Percentiles rank a stretch among this genome's conserved stretches.
Conservation (phyloP, 2,113 vertebrate genomes). For the Suncus etruscus region DNA sequence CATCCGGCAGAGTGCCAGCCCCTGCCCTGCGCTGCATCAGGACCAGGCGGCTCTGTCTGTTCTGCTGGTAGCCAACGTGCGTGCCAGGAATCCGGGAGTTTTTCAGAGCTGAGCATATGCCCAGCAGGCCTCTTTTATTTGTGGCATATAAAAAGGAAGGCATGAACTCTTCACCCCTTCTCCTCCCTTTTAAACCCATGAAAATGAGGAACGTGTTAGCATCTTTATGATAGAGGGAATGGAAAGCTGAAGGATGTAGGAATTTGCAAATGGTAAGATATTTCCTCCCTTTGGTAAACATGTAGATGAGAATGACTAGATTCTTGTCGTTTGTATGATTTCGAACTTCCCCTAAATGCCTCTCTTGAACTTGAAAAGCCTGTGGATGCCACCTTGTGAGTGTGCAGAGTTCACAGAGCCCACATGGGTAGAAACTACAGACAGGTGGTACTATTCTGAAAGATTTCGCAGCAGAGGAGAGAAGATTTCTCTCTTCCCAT, state of each 20-base stretch:
- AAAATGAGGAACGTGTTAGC: constrained; percentile 78
- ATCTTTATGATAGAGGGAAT: constrained; percentile 67
- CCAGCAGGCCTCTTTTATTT: constrained; percentile 83
- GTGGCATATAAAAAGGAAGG: constrained; percentile 79
- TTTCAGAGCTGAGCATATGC: constrained; percentile 77
- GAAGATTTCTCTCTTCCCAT: no score
- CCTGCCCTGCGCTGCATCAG: constrained; percentile 71
- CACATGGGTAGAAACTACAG: not conserved
- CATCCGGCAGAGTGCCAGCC: constrained; percentile 75
- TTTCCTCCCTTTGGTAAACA: no score
- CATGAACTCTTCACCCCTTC: constrained; percentile 86
- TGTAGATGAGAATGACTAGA: not conserved
- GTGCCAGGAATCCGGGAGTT: constrained; percentile 78
- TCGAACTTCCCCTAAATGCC: not conserved
- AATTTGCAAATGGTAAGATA: constrained; percentile 62
- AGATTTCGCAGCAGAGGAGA: no score
- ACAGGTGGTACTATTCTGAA: no score
- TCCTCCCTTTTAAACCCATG: constrained; percentile 78
- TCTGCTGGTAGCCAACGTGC: constrained; percentile 75
- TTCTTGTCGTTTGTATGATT: no score
- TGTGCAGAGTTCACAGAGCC: no score
- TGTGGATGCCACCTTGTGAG: not conserved
- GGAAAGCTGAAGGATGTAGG: constrained; percentile 56
- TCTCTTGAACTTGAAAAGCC: not conserved
- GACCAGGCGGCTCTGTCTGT: constrained; percentile 85